These are phyloP conservation scores for Resseliella maxima DNA, from an alignment of 2,888 invertebrate genomes.

Conservation along the genomic window DNA sequence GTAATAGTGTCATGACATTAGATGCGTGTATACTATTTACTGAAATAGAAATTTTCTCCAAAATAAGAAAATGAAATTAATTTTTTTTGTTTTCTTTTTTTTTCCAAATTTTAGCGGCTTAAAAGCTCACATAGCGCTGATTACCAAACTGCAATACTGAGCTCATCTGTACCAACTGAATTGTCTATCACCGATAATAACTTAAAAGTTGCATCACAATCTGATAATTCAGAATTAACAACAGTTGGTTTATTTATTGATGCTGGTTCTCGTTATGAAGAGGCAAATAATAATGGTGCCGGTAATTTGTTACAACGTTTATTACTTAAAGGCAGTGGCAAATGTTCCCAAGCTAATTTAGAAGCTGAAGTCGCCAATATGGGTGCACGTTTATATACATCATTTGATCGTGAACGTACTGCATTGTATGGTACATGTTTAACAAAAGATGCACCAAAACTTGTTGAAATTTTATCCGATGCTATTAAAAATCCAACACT, in stretches of 20 bases:
- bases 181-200: conserved; percentile 89
- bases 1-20: conserved; percentile 1
- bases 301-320: conserved; percentile 99
- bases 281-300: conserved; percentile 92
- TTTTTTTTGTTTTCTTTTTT: background rate
- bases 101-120: conserved; percentile 65
- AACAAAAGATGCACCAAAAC: conserved; percentile 90
- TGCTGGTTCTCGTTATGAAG: conserved; percentile 97
- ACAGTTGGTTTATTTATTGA: conserved; percentile 99
- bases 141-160: conserved; percentile 81
- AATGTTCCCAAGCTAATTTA: conserved; percentile 92
- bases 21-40: background rate
- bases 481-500: conserved; percentile 97
- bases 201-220: conserved; percentile 94
- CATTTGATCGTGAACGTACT: conserved; percentile 98
- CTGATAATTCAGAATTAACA: conserved; percentile 94
- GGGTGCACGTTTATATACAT: conserved; percentile 99
- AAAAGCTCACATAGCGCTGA: conserved; percentile 72
- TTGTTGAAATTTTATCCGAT: conserved; percentile 96
- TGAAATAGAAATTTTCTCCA: background rate
- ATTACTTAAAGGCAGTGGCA: conserved; percentile 96
- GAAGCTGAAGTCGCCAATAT: conserved; percentile 98
- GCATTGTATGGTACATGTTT: conserved; percentile 99
- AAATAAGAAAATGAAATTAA: background rate
- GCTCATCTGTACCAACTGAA: conserved; percentile 88